phyloP scores from a whole-genome alignment of 2,888 invertebrate genomes.

The Lasioglossum leucozonium region DNA sequence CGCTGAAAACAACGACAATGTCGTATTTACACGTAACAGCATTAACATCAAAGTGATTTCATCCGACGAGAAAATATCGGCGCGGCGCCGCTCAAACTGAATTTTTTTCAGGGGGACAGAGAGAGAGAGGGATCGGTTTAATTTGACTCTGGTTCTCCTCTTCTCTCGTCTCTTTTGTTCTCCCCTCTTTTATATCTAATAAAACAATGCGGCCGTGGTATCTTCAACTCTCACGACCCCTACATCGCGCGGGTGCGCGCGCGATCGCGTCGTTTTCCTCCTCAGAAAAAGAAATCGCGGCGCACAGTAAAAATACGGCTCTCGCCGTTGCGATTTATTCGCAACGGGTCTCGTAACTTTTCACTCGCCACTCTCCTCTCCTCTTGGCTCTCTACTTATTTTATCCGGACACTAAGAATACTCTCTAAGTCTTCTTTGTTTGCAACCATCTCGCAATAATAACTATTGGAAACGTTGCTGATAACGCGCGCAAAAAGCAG shows the following conservation, averaged over 20 bases:
- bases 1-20: neutral
- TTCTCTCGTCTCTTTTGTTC: slow-evolving; percentile 2
- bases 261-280: neutral
- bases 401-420: slow-evolving; percentile 52
- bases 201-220: slow-evolving; percentile 22
- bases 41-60: slow-evolving; percentile 6
- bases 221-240: neutral
- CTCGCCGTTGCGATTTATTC: slow-evolving; percentile 54
- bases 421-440: slow-evolving; percentile 46
- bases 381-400: slow-evolving; percentile 3
- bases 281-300: slow-evolving; percentile 18
- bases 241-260: neutral
- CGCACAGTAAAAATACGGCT: slow-evolving; percentile 35
- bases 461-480: neutral
- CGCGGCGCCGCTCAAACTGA: neutral
- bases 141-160: neutral
- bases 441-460: slow-evolving; percentile 4
- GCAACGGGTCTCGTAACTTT: slow-evolving; percentile 49
- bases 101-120: neutral
- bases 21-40: neutral
- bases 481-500: neutral
- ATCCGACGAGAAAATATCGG: neutral
- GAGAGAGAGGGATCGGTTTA: neutral
- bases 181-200: slow-evolving; percentile 4
- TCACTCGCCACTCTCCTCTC: neutral